Conservation (phyloP, 2,797 vertebrate genomes). For the Bufotes viridis region DNA sequence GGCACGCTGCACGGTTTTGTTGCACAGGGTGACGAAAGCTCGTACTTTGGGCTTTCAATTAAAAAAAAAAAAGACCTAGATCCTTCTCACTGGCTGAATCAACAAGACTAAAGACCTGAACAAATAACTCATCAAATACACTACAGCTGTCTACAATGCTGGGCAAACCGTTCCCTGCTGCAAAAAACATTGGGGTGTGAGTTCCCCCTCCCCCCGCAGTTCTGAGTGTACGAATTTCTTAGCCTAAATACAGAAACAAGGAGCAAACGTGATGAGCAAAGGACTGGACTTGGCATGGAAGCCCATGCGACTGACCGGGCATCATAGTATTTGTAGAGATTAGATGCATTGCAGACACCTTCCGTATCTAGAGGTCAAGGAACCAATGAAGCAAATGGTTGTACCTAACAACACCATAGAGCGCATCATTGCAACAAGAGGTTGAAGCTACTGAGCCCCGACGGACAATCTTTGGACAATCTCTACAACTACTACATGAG, state of each 20-base stretch:
- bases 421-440: too few relatives aligned
- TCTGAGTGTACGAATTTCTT: not conserved
- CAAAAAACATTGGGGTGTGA: slow-evolving; percentile 28
- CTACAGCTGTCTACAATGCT: slow-evolving; percentile 27
- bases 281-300: not conserved
- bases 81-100: slow-evolving; percentile 33
- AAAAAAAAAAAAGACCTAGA: slow-evolving; percentile 38
- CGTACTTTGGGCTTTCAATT: too few relatives aligned
- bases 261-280: not conserved
- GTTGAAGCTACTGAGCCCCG: too few relatives aligned
- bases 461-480: too few relatives aligned
- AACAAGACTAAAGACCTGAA: slow-evolving; percentile 43
- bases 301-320: not conserved
- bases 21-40: too few relatives aligned
- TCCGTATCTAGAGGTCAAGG: not conserved
- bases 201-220: too few relatives aligned
- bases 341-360: not conserved
- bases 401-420: too few relatives aligned
- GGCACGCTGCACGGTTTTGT: too few relatives aligned
- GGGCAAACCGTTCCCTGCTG: not conserved
- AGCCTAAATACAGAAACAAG: not conserved
- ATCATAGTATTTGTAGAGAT: not conserved
- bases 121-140: slow-evolving; percentile 40
- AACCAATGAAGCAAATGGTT: not conserved
- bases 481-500: too few relatives aligned